Evolutionary conservation across 1,140 invertebrate species (phyloP).

Genomic region (Telenomus remus): DNA sequence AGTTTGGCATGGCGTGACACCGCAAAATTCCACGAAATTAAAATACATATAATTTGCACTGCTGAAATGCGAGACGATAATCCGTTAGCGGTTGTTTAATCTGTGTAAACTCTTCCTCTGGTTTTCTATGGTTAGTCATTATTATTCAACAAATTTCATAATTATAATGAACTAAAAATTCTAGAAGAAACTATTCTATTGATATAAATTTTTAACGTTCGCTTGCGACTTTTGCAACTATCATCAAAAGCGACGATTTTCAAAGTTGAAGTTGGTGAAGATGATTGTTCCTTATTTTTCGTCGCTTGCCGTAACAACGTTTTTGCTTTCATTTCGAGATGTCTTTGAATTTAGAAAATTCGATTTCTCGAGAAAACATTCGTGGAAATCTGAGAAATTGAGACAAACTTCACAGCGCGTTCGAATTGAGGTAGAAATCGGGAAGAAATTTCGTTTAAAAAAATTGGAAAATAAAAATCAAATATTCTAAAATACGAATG

Average conservation of each 20-base stretch:
- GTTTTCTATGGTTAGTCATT: neutral
- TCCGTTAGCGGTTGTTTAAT: neutral
- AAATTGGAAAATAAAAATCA: constrained; percentile 1
- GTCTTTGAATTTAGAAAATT: constrained; percentile 5
- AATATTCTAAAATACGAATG: neutral
- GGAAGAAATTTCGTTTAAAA: too few relatives aligned
- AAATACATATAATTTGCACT: constrained; percentile 9
- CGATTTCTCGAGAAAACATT: neutral
- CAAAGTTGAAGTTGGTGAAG: neutral
- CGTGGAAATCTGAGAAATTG: constrained; percentile 11
- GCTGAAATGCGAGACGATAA: neutral
- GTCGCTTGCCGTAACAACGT: neutral
- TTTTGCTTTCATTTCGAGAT: constrained; percentile 6
- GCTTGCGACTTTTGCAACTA: too few relatives aligned
- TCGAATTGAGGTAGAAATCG: neutral
- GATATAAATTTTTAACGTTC: too few relatives aligned
- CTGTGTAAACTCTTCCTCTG: constrained; percentile 6
- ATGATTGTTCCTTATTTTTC: constrained; percentile 1
- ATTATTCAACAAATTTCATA: too few relatives aligned
- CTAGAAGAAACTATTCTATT: too few relatives aligned
- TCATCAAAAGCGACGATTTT: neutral
- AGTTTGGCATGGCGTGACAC: constrained; percentile 17
- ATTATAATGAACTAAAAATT: too few relatives aligned
- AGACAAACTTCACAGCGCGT: neutral
- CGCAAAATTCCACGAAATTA: constrained; percentile 12